A percentile compares a stretch with the other conserved stretches of the same genome.
phyloP scores from a whole-genome alignment of 1,140 invertebrate genomes.

The Sarcophaga peregrina region DNA sequence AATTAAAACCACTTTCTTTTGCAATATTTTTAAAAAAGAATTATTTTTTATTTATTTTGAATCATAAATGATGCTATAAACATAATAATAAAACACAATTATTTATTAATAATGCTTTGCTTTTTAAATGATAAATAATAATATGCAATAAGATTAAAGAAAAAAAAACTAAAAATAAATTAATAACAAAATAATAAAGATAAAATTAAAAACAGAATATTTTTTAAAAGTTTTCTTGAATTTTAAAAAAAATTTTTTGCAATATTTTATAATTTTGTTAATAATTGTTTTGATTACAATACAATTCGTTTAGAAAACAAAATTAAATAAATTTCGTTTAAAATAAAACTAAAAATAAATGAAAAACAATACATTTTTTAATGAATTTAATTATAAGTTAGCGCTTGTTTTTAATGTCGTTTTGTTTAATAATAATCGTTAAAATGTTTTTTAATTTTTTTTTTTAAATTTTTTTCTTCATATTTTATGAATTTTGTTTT shows the following conservation, averaged over 20 bases:
- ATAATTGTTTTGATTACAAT: not conserved
- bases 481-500: not conserved
- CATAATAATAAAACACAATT: constrained; percentile 40
- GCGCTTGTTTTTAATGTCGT: constrained; percentile 5
- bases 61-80: constrained; percentile 37
- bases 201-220: not conserved
- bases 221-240: constrained; percentile 1
- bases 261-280: not conserved
- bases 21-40: constrained; percentile 25
- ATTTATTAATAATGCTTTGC: constrained; percentile 35
- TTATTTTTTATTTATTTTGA: constrained; percentile 19
- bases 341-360: not conserved
- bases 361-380: not conserved
- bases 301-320: not conserved
- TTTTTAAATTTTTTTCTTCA: constrained; percentile 22
- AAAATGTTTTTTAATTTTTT: constrained; percentile 34
- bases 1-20: not conserved
- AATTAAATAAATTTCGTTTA: constrained; percentile 19
- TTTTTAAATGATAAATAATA: constrained; percentile 32
- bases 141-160: not conserved
- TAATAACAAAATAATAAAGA: constrained; percentile 28
- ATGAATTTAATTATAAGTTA: not conserved
- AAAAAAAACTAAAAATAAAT: constrained; percentile 35
- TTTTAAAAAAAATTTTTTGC: constrained; percentile 19
- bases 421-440: not conserved